Percentiles rank a stretch among this genome's conserved stretches.
These are phyloP conservation scores for Lepeophtheirus salmonis DNA, from an alignment of 1,140 invertebrate genomes.

Conservation along the genomic window DNA sequence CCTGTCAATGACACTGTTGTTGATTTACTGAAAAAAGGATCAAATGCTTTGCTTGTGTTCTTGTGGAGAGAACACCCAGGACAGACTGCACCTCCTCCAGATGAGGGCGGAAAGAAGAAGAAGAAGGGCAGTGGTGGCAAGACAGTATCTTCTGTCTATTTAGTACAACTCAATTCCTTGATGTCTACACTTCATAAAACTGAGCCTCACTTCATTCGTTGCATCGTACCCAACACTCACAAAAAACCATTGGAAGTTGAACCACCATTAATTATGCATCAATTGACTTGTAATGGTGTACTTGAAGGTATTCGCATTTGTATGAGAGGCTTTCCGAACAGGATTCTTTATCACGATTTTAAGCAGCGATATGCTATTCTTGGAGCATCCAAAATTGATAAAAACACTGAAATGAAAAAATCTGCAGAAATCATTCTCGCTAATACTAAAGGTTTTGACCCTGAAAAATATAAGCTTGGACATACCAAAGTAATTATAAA, in stretches of 20 bases:
- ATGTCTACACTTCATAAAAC: slow-evolving; percentile 88
- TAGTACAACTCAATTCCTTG: slow-evolving; percentile 59
- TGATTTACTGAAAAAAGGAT: slow-evolving; percentile 84
- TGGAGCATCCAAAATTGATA: slow-evolving; percentile 35
- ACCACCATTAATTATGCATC: slow-evolving; percentile 96
- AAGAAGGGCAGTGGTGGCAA: slow-evolving; percentile 21
- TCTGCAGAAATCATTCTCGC: slow-evolving; percentile 37
- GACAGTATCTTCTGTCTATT: slow-evolving; percentile 11
- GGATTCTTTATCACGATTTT: slow-evolving; percentile 99
- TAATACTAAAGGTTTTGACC: slow-evolving; percentile 45
- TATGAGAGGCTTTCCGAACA: slow-evolving; percentile 99
- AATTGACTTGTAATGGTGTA: slow-evolving; percentile 99
- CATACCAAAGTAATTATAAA: slow-evolving; percentile 66
- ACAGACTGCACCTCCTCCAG: slow-evolving; percentile 22
- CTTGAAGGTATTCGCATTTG: slow-evolving; percentile 99
- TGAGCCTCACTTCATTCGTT: slow-evolving; percentile 97
- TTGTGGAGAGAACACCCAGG: slow-evolving; percentile 63
- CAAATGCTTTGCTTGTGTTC: slow-evolving; percentile 64
- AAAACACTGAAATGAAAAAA: slow-evolving; percentile 36
- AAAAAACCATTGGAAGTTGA: slow-evolving; percentile 74
- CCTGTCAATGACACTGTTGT: too few relatives aligned
- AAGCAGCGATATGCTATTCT: slow-evolving; percentile 59
- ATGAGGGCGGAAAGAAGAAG: slow-evolving; percentile 24
- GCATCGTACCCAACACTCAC: slow-evolving; percentile 47
- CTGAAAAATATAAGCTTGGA: slow-evolving; percentile 82